A percentile compares a stretch with the other conserved stretches of the same genome.
These are phyloP conservation scores for Drusus annulatus DNA, from an alignment of 1,140 invertebrate genomes.

Conservation along the genomic window DNA sequence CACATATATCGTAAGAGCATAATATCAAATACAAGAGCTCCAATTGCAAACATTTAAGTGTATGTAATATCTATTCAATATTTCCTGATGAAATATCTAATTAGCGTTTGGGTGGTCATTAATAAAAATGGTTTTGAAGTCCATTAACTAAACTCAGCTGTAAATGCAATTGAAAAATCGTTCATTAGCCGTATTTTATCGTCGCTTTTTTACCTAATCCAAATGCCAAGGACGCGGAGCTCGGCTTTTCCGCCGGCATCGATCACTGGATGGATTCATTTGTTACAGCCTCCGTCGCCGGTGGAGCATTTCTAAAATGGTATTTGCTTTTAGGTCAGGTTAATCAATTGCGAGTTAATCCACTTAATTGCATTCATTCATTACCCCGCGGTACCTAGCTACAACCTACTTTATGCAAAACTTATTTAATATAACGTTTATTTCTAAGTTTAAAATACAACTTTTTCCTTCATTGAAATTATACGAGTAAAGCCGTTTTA, in stretches of 20 bases:
- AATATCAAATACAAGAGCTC: too few relatives aligned
- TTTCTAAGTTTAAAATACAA: too few relatives aligned
- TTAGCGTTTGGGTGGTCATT: background rate
- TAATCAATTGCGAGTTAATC: conserved; percentile 24
- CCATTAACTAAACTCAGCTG: conserved; percentile 20
- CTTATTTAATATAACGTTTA: too few relatives aligned
- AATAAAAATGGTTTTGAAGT: conserved; percentile 17
- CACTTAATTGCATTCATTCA: too few relatives aligned
- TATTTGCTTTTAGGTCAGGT: conserved; percentile 23
- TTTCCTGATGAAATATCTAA: background rate
- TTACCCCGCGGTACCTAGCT: too few relatives aligned
- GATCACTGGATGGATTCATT: conserved; percentile 43
- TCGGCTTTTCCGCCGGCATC: conserved; percentile 31
- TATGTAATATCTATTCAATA: too few relatives aligned
- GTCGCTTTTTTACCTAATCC: conserved; percentile 6
- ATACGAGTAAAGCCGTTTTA: too few relatives aligned
- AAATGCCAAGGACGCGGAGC: conserved; percentile 46
- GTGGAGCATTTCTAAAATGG: conserved; percentile 15
- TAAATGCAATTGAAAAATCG: conserved; percentile 29
- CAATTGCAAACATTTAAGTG: too few relatives aligned
- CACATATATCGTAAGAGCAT: too few relatives aligned
- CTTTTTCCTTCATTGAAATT: too few relatives aligned
- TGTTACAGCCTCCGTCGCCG: conserved; percentile 29
- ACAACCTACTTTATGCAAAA: too few relatives aligned
- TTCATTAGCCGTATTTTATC: conserved; percentile 28